Evolutionary conservation across 2,797 vertebrate genomes (phyloP).

Genomic region (Babyrousa celebensis): DNA sequence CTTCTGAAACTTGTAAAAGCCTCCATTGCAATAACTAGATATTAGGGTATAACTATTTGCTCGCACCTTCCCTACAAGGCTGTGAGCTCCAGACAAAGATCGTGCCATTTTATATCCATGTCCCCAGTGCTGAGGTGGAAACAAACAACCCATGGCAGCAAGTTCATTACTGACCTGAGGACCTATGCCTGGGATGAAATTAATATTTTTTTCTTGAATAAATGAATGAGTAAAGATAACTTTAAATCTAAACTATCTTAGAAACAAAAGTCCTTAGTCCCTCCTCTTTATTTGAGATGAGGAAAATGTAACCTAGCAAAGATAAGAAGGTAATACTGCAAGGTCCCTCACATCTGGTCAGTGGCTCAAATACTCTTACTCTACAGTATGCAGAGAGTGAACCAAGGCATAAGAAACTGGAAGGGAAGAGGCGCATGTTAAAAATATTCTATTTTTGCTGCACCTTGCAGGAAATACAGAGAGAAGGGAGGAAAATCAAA

Average conservation of each 20-base stretch:
- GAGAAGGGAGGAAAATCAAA: neutral
- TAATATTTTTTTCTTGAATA: conserved; percentile 52
- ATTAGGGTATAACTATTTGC: neutral
- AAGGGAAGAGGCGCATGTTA: neutral
- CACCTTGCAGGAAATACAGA: neutral
- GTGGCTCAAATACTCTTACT: neutral
- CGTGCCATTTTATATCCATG: conserved; percentile 9
- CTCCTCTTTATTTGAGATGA: conserved; percentile 8
- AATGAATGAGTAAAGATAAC: neutral
- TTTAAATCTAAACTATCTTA: conserved; percentile 61
- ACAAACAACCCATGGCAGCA: conserved; percentile 30
- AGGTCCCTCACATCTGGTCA: neutral
- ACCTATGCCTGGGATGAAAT: conserved; percentile 51
- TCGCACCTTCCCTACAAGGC: neutral
- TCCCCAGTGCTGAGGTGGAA: conserved; percentile 51
- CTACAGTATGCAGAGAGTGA: neutral
- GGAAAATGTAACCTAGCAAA: neutral
- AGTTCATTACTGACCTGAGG: conserved; percentile 47
- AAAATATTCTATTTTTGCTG: neutral
- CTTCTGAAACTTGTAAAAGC: neutral
- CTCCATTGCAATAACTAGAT: neutral
- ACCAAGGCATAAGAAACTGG: neutral
- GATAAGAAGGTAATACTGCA: neutral
- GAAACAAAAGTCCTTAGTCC: neutral
- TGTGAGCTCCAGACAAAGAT: conserved; percentile 14